Evolutionary conservation across 2,888 invertebrate species (phyloP), one percentile per base, ranked within the genome.

Genomic region (Drosophila nigricruria): DNA sequence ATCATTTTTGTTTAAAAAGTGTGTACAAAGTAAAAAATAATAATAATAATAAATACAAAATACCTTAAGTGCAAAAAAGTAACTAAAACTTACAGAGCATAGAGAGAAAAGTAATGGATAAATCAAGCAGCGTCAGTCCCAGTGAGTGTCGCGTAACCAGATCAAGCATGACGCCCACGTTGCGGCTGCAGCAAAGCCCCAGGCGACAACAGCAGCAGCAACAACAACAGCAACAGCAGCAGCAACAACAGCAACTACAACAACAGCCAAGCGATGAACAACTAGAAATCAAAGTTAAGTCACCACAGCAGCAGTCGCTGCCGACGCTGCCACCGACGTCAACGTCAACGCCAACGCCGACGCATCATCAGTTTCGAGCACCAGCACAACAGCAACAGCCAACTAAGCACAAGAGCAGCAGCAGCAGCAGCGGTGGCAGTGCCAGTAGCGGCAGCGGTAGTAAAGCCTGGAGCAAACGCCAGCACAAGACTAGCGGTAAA

Each of bases 381-480:
- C 93, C 93, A 9, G 77, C 77, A 27, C 93, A 92, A 71, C 85
- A 79, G 60, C 81, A 80, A 59, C 81, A 87, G 30, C 69, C 74
- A 3, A 42, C 71, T 20, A 84, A 87, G 65, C 78, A 84, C 63
- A 87, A 91, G 47, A 77, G 64, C 59, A 76, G 16, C 38, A 60
- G 32, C 32, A 74, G 62, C 58, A 70, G 20, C 32, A 60, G 38
- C 65, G 34, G 32, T 30, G 30, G 54, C 40, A 27, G 54, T 16
- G 25, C 23, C 10, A 32, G 32, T 49, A 42, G 34, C 43, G 32
- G 56, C 32, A 20, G 52, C 45, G 56, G 67, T 20, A 71, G 47
- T 68, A 92, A 92, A 82, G 86, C 90, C 59, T 92, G 92, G 91
- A 92, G 92, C 72, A 92, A 93, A 68, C 88, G 92, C 25, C 92